These are phyloP conservation scores for Cuculus canorus DNA, from an alignment of 2,797 vertebrate genomes.

Conservation along the genomic window DNA sequence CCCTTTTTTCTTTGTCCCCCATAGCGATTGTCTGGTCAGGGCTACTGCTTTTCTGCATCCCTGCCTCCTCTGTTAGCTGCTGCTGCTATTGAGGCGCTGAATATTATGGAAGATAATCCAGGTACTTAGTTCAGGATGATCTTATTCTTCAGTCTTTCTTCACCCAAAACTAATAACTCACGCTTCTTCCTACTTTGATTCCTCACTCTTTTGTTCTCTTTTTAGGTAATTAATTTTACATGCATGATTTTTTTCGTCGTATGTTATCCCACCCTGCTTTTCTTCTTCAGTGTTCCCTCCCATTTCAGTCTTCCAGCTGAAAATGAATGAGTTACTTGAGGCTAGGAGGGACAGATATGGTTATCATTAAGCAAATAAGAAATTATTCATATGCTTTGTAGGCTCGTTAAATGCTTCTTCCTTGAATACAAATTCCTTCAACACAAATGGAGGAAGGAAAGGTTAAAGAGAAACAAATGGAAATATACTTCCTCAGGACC, in stretches of 20 bases:
- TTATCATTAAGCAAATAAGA: not conserved
- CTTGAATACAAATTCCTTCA: not conserved
- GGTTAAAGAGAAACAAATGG: not conserved
- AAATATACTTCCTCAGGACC: not conserved
- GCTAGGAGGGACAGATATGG: not conserved
- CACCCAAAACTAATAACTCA: not conserved
- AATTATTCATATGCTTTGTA: not conserved
- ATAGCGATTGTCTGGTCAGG: conserved; percentile 92
- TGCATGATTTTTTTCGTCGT: not conserved
- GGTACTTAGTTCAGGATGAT: conserved; percentile 76
- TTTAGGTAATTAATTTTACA: not conserved
- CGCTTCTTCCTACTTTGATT: not conserved
- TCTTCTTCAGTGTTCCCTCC: not conserved
- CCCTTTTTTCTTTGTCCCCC: not conserved
- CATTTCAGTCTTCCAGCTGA: not conserved
- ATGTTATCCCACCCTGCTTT: not conserved
- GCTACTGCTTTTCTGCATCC: conserved; percentile 98
- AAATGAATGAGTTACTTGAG: not conserved
- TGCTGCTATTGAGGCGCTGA: conserved; percentile 93
- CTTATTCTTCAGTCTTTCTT: not conserved
- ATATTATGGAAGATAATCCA: conserved; percentile 97
- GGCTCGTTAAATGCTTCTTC: not conserved
- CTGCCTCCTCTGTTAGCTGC: conserved; percentile 92
- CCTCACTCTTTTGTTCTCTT: not conserved
- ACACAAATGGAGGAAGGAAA: not conserved